Conservation (phyloP, 64 coral and sea anemone genomes). For the Exaiptasia diaphana region DNA sequence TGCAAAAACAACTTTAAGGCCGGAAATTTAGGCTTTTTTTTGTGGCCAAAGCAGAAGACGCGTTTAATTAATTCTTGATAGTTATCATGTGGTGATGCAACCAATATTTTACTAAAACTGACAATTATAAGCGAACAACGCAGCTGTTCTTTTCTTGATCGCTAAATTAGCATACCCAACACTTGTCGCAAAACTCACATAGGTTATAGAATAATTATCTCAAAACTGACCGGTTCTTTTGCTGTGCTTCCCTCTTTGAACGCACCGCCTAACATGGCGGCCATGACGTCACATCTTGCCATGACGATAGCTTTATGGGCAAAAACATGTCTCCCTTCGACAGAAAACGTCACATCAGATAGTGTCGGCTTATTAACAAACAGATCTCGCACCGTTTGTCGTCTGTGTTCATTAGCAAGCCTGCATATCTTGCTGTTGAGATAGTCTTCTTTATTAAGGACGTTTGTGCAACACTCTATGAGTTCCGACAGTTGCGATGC, state of each 20-base stretch:
- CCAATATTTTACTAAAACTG: too few species aligned
- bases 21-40: too few species aligned
- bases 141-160: too few species aligned
- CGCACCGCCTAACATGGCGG: slow-evolving; percentile 57
- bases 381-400: slow-evolving; percentile 11
- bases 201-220: too few species aligned
- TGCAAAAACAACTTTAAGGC: too few species aligned
- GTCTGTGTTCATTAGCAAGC: slow-evolving; percentile 16
- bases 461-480: slow-evolving; percentile 30
- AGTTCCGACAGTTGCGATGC: slow-evolving; percentile 8
- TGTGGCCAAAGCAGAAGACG: too few species aligned
- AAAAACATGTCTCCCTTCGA: slow-evolving; percentile 6
- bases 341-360: slow-evolving; percentile 44
- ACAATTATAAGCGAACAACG: too few species aligned
- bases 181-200: too few species aligned
- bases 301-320: slow-evolving; percentile 49
- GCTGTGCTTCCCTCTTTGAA: slow-evolving; percentile 38
- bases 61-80: too few species aligned
- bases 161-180: too few species aligned
- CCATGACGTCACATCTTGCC: slow-evolving; percentile 53
- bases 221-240: too few species aligned
- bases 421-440: background rate
- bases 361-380: slow-evolving; percentile 44
- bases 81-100: too few species aligned
- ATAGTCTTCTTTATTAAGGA: slow-evolving; percentile 36